Conservation (phyloP, 2,888 invertebrate species). For the Acronicta aceris region DNA sequence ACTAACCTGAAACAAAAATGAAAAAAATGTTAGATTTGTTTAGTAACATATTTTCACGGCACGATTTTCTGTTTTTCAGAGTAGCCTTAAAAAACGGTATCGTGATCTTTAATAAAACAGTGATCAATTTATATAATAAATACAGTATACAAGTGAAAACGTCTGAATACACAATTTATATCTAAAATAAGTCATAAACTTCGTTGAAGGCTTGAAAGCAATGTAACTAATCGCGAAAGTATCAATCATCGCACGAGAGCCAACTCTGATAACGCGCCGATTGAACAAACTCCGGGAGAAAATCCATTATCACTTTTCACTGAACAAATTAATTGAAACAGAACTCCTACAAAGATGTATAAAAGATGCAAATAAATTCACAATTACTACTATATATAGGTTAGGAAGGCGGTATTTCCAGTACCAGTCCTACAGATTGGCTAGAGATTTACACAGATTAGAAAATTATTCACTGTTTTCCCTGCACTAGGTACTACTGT, state of each 20-base stretch:
- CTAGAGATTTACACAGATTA: slow-evolving; percentile 55
- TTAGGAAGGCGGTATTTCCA: slow-evolving; percentile 43
- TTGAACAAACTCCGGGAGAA: slow-evolving; percentile 35
- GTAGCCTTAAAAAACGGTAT: background rate
- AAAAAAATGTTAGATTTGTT: slow-evolving; percentile 22
- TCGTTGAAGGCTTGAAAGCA: slow-evolving; percentile 20
- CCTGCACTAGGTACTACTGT: slow-evolving; percentile 49
- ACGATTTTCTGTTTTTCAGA: background rate
- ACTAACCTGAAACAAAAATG: slow-evolving; percentile 64
- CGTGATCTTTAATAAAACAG: background rate
- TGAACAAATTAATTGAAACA: slow-evolving; percentile 43
- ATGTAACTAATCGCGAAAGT: slow-evolving; percentile 27
- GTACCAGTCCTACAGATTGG: slow-evolving; percentile 39
- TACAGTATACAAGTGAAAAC: background rate
- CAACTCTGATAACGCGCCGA: slow-evolving; percentile 20
- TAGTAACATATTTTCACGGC: background rate
- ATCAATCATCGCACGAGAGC: slow-evolving; percentile 36
- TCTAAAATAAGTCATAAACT: slow-evolving; percentile 23
- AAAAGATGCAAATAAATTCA: slow-evolving; percentile 62
- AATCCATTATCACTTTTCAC: slow-evolving; percentile 38
- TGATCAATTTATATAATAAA: background rate
- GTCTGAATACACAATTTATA: background rate
- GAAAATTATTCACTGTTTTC: slow-evolving; percentile 61
- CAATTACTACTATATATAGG: slow-evolving; percentile 57
- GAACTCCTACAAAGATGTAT: slow-evolving; percentile 43